Conservation (phyloP, 2,797 vertebrate genomes). For the Serranus cabrilla region DNA sequence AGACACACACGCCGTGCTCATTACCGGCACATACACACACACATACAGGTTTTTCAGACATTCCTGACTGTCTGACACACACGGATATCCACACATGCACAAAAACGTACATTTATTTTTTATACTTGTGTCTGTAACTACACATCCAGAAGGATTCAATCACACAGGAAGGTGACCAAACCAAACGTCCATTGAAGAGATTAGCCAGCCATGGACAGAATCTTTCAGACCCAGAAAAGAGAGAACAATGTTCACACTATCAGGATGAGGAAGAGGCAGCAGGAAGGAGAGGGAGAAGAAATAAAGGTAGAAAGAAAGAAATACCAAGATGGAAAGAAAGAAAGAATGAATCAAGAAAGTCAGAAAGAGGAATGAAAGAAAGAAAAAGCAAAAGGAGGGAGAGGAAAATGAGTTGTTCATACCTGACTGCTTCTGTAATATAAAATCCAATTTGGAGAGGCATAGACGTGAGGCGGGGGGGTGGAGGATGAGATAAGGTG, state of each 20-base stretch:
- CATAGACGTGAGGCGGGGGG: conserved; percentile 70
- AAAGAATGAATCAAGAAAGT: conserved; percentile 42
- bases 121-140: conserved; percentile 19
- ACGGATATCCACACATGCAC: not conserved
- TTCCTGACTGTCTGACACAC: conserved; percentile 14
- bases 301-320: not conserved
- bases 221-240: conserved; percentile 23
- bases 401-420: conserved; percentile 94
- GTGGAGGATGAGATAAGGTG: conserved; percentile 85
- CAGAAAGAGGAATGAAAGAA: conserved; percentile 58
- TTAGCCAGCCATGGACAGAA: conserved; percentile 27
- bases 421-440: conserved; percentile 95
- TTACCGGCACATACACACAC: not conserved
- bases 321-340: conserved; percentile 6
- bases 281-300: not conserved
- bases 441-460: conserved; percentile 96
- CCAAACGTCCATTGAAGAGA: conserved; percentile 32
- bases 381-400: conserved; percentile 65
- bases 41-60: not conserved
- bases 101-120: conserved; percentile 4
- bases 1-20: not conserved
- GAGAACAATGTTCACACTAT: not conserved
- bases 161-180: conserved; percentile 49
- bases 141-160: conserved; percentile 33
- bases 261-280: conserved; percentile 10